Percentiles rank a stretch among this genome's conserved stretches.
phyloP scores from a whole-genome alignment of 2,888 invertebrate genomes.

The Pyrgus malvae region DNA sequence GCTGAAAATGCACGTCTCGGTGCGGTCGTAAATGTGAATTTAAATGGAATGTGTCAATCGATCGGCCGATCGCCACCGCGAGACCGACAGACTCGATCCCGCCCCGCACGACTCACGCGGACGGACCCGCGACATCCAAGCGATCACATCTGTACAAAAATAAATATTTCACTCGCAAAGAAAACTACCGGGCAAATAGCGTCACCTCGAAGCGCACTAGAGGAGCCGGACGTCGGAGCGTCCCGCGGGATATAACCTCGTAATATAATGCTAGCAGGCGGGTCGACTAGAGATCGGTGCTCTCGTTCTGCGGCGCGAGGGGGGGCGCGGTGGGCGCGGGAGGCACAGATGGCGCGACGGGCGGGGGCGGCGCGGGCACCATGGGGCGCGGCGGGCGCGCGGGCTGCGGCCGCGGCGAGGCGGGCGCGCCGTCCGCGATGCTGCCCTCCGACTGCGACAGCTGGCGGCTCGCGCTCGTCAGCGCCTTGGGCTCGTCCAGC shows the following conservation, averaged over 20 bases:
- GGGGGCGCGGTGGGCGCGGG: constrained; percentile 40
- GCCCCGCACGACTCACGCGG: constrained; percentile 1
- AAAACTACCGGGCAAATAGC: constrained; percentile 35
- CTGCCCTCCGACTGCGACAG: constrained; percentile 83
- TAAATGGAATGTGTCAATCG: constrained; percentile 22
- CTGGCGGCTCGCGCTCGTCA: constrained; percentile 66
- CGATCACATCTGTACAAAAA: constrained; percentile 57
- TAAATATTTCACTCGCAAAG: constrained; percentile 64
- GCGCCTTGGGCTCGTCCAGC: constrained; percentile 61
- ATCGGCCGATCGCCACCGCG: background rate
- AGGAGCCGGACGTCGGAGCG: constrained; percentile 1
- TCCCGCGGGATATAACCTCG: background rate
- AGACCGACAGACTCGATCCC: background rate
- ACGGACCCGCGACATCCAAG: constrained; percentile 17
- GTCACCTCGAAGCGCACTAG: constrained; percentile 16
- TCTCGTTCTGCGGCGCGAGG: constrained; percentile 49
- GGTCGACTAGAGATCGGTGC: constrained; percentile 58
- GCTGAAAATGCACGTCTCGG: constrained; percentile 20
- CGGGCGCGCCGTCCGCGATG: constrained; percentile 75
- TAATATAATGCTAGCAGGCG: constrained; percentile 19
- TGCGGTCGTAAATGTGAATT: constrained; percentile 7
- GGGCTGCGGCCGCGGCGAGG: constrained; percentile 52
- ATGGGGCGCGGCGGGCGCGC: constrained; percentile 56
- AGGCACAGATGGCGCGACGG: too few species aligned
- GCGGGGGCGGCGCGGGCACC: constrained; percentile 63